Evolutionary conservation across 2,113 vertebrate species (phyloP).

Genomic region (Atherinomorus stipes): DNA sequence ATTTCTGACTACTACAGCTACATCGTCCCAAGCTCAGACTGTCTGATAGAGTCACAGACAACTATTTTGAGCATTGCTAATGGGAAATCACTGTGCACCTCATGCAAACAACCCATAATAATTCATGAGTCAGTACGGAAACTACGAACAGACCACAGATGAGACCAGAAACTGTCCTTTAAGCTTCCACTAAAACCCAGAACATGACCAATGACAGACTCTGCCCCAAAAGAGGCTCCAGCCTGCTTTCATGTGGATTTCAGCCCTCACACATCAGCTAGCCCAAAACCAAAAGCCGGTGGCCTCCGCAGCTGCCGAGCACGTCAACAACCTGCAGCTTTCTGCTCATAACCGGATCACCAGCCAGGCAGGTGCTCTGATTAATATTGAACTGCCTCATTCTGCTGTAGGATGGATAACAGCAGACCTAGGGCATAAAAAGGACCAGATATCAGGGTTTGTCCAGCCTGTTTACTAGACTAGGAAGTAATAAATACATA

Average conservation of each 20-base stretch:
- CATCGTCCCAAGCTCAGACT: constrained; percentile 36
- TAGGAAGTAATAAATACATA: no score
- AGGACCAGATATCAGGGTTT: no score
- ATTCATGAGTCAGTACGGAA: constrained; percentile 23
- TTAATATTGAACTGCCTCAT: constrained; percentile 4
- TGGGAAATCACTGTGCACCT: constrained; percentile 12
- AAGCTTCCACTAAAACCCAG: constrained; percentile 29
- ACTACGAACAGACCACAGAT: constrained; percentile 28
- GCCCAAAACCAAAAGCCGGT: constrained; percentile 6
- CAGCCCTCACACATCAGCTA: neutral
- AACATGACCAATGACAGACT: neutral
- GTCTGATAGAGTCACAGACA: constrained; percentile 22
- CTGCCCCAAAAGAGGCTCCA: neutral
- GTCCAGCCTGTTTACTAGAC: no score
- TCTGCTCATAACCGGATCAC: constrained; percentile 25
- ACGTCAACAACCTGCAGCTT: constrained; percentile 24
- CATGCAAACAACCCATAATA: constrained; percentile 1
- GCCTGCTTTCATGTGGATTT: constrained; percentile 16
- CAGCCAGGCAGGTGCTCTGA: constrained; percentile 21
- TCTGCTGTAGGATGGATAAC: neutral
- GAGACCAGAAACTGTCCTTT: constrained; percentile 9
- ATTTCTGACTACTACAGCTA: constrained; percentile 29
- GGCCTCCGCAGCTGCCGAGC: neutral
- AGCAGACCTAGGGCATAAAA: neutral
- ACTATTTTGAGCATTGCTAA: constrained; percentile 29